These are phyloP conservation scores for Oceanodroma leucorhoa DNA, from an alignment of 2,797 vertebrate genomes.

Conservation along the genomic window DNA sequence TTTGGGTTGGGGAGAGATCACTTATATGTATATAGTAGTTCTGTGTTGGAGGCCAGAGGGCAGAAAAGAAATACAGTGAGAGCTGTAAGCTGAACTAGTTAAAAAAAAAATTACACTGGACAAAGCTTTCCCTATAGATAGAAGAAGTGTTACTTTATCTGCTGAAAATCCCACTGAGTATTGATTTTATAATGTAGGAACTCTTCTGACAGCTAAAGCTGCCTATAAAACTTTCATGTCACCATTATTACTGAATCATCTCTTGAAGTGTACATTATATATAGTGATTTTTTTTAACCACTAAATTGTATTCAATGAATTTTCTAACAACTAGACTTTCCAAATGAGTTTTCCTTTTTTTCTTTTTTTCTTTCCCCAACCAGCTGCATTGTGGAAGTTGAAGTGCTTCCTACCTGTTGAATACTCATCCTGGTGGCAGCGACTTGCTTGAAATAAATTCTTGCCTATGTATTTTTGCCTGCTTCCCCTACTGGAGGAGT, in stretches of 20 bases:
- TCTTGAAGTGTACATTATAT: slow-evolving; percentile 32
- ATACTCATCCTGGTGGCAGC: background rate
- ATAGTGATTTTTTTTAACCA: slow-evolving; percentile 20
- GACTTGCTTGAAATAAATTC: background rate
- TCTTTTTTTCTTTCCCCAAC: background rate
- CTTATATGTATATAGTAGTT: background rate
- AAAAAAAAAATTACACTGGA: background rate
- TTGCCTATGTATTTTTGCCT: background rate
- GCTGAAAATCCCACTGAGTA: slow-evolving; percentile 2
- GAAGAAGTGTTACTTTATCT: background rate
- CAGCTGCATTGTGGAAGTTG: background rate
- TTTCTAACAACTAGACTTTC: background rate
- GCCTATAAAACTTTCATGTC: slow-evolving; percentile 64
- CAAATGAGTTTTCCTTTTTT: background rate
- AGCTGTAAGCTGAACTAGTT: background rate
- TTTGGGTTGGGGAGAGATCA: background rate
- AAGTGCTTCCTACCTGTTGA: background rate
- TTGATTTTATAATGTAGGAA: slow-evolving; percentile 51
- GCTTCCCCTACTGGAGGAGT: background rate
- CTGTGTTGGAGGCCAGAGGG: background rate
- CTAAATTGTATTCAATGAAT: background rate
- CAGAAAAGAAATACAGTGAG: background rate
- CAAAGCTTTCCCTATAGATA: background rate
- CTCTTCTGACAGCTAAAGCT: slow-evolving; percentile 41
- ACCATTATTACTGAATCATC: slow-evolving; percentile 23